These are phyloP conservation scores for Cephalopterus ornatus DNA, from an alignment of 2,113 vertebrate species.

Conservation along the genomic window DNA sequence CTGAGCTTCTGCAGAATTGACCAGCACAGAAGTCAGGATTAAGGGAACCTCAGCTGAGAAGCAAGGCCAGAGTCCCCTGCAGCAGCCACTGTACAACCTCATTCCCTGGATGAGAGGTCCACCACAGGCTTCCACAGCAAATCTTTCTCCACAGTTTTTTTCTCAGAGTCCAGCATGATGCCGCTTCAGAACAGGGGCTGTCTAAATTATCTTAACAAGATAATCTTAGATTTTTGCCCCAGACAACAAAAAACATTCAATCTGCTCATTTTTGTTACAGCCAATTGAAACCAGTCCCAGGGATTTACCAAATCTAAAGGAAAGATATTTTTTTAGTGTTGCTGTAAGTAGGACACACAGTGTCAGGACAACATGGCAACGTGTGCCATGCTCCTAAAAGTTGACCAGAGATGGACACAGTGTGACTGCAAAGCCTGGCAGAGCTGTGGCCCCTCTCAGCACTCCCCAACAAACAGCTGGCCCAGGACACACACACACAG, in stretches of 20 bases:
- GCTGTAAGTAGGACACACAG: background rate
- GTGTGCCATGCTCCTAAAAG: background rate
- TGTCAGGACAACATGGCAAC: background rate
- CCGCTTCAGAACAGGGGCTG: background rate
- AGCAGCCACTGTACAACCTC: background rate
- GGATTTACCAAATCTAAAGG: background rate
- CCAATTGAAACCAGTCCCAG: background rate
- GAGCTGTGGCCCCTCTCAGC: background rate
- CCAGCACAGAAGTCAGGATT: background rate
- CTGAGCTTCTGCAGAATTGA: background rate
- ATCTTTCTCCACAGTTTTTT: background rate
- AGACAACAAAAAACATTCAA: background rate
- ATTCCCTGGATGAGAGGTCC: background rate
- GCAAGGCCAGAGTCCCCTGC: background rate
- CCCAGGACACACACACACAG: background rate
- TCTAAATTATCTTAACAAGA: background rate
- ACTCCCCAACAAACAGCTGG: background rate
- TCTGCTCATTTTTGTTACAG: background rate
- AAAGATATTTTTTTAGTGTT: background rate
- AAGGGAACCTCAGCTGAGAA: background rate
- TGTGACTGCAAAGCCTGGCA: background rate
- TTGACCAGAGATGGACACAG: background rate
- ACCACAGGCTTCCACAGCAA: background rate
- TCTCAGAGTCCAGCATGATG: background rate
- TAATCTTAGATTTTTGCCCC: background rate